A percentile compares a stretch with the other conserved stretches of the same genome.
phyloP scores from a whole-genome alignment of 2,797 vertebrate genomes.

The Ptychadena robeensis region DNA sequence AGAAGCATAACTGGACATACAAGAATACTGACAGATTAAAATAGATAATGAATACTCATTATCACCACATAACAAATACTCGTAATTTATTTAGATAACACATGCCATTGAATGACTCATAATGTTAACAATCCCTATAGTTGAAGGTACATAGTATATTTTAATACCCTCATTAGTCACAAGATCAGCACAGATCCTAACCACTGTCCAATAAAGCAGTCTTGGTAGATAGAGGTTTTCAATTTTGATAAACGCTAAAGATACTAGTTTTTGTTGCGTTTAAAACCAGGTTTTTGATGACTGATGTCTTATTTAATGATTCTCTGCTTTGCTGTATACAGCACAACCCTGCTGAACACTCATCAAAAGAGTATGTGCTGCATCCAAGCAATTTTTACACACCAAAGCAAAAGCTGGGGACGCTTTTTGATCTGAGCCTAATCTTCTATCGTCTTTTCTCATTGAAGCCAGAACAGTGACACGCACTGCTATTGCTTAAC shows the following conservation, averaged over 20 bases:
- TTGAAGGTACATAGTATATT: background rate
- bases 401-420: slow-evolving; percentile 29
- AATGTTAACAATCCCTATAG: background rate
- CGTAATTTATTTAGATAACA: too few species aligned
- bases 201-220: background rate
- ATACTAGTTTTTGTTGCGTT: slow-evolving; percentile 32
- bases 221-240: background rate
- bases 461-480: slow-evolving; percentile 34
- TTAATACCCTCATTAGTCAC: background rate
- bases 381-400: slow-evolving; percentile 51
- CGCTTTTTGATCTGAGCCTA: slow-evolving; percentile 48
- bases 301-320: slow-evolving; percentile 43
- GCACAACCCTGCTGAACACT: slow-evolving; percentile 33
- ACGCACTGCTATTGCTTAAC: slow-evolving; percentile 14
- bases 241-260: background rate
- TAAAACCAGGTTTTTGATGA: slow-evolving; percentile 45
- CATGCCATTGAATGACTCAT: background rate
- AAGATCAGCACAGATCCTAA: background rate
- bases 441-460: slow-evolving; percentile 47
- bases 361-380: slow-evolving; percentile 42
- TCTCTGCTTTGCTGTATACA: slow-evolving; percentile 4
- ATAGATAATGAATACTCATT: too few species aligned
- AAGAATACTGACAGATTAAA: too few species aligned
- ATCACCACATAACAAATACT: too few species aligned
- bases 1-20: too few species aligned